Percentiles rank a stretch among this genome's conserved stretches.
phyloP scores from a whole-genome alignment of 37 sponge, comb jelly and placozoan species.

The Oopsacas minuta region DNA sequence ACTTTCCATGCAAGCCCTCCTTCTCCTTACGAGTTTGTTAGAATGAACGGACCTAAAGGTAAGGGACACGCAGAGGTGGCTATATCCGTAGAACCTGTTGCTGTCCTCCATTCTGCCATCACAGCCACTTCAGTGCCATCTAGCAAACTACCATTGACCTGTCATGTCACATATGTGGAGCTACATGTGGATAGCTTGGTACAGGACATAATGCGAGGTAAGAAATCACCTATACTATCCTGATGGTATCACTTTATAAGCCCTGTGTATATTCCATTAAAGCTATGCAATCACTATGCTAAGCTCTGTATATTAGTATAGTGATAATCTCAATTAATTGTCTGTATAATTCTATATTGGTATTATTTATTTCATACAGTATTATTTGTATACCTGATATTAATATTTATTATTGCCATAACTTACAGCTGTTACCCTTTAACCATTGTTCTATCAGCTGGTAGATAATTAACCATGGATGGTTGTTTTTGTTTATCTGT shows the following conservation, averaged over 20 bases:
- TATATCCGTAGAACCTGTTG: not conserved
- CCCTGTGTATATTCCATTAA: not conserved
- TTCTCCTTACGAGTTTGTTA: conserved; percentile 18
- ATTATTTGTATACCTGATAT: too few relatives aligned
- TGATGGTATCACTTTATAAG: not conserved
- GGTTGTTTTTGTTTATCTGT: too few relatives aligned
- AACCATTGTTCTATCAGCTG: too few relatives aligned
- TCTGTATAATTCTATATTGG: too few relatives aligned
- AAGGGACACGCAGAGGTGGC: conserved; percentile 26
- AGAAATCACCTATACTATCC: not conserved
- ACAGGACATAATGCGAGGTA: not conserved
- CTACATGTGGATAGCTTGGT: not conserved
- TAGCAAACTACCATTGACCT: not conserved
- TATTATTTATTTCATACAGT: too few relatives aligned
- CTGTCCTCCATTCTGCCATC: not conserved
- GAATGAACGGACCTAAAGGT: conserved; percentile 24
- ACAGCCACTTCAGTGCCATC: not conserved
- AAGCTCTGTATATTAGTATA: not conserved
- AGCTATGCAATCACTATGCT: not conserved
- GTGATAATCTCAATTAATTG: too few relatives aligned
- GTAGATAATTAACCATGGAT: too few relatives aligned
- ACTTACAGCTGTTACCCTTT: too few relatives aligned
- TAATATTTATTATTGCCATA: too few relatives aligned
- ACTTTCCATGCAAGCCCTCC: not conserved
- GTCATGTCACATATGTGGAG: conserved; percentile 3